Evolutionary conservation across 2,888 invertebrate species (phyloP), one percentile per base, ranked within the genome.

Genomic region (Lasioglossum villosulum): DNA sequence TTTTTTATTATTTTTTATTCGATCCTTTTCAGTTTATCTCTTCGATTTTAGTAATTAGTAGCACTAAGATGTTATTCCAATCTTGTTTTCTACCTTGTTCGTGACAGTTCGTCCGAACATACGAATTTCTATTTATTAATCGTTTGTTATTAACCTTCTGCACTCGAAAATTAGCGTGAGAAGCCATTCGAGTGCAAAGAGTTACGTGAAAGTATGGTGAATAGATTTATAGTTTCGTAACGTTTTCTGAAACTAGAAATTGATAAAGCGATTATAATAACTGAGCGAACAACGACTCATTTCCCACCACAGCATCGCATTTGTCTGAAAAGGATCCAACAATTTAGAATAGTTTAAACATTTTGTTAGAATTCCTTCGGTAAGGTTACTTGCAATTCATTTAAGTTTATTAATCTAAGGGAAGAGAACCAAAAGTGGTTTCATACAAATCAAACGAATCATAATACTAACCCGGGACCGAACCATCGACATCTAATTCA

Each of bases 1-100:
- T 78, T 66, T 66, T 23, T 10, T 56, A 42, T 45, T 23, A n/a
- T 23, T 23, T 52, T 56, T 63, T 86, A 63, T 23, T 56, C 27
- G 83, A 78, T 86, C 86, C 82, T 82, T 82, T 78, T 78, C 83
- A 68, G 34, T 68, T 34, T 27, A 77, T 27, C 8, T 68, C 30
- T 75, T 59, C 52, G 16, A 27, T 14, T 0, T 8, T 37, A 37
- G 37, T 63, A 48, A 2, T 8, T 39, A 39, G 37, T 63, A 68
- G 19, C 70, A 3, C 10, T 76, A n/a, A 34, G 39, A 73, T 30
- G 59, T 74, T 66, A 14, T 82, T 82, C 27, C 34, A 10, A 59
- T 68, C 16, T 48, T 52, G 16, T 48, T 19, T 68, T 30, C n/a
- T 34, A 66, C 34, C 45, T 52, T 68, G n/a, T 39, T 48, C 52